These are phyloP conservation scores for Lasiommata megera DNA, from an alignment of 2,888 invertebrate species.

Conservation along the genomic window DNA sequence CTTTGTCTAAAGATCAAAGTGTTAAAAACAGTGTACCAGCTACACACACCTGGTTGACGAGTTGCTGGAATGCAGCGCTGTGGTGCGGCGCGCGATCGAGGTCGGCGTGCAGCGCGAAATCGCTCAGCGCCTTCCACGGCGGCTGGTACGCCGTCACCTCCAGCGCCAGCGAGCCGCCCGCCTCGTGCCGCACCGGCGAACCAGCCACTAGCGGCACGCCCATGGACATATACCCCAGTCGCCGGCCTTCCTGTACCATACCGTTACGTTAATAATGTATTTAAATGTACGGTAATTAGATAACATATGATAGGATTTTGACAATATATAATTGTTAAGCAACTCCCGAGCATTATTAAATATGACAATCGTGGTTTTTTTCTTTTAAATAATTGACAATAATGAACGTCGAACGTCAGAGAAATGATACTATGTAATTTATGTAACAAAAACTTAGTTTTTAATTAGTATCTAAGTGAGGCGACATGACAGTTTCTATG, in stretches of 20 bases:
- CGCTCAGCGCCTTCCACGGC: conserved; percentile 97
- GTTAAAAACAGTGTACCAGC: background rate
- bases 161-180: conserved; percentile 92
- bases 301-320: too few relatives aligned
- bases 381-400: too few relatives aligned
- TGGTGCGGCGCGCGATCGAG: conserved; percentile 93
- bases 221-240: conserved; percentile 96
- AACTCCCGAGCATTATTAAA: too few relatives aligned
- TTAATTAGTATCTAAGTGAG: too few relatives aligned
- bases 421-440: too few relatives aligned
- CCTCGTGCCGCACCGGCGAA: conserved; percentile 94
- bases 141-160: conserved; percentile 96
- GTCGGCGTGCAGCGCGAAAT: conserved; percentile 97
- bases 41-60: conserved; percentile 92
- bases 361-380: too few relatives aligned
- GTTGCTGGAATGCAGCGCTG: conserved; percentile 96
- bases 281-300: too few relatives aligned
- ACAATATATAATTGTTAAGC: too few relatives aligned
- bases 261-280: conserved; percentile 9
- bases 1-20: too few relatives aligned
- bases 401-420: too few relatives aligned
- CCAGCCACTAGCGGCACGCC: conserved; percentile 99
- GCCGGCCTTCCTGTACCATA: conserved; percentile 91
- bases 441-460: too few relatives aligned
- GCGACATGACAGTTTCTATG: too few relatives aligned